Conservation (phyloP, 2,797 vertebrate genomes). For the Diceros bicornis region DNA sequence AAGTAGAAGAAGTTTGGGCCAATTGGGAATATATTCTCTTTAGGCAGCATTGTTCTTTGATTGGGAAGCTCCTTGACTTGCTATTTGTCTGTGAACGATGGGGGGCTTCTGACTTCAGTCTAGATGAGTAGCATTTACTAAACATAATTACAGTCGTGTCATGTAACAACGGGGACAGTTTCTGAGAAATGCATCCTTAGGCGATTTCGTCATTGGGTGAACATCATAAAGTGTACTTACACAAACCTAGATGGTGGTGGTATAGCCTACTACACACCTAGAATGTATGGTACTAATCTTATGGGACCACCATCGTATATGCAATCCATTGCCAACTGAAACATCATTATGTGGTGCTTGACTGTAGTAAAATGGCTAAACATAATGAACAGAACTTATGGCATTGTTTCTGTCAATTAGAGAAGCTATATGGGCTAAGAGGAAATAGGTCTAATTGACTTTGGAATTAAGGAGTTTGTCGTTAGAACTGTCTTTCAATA, state of each 20-base stretch:
- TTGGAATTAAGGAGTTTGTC: not conserved
- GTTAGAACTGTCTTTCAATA: constrained; percentile 5
- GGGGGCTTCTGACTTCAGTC: not conserved
- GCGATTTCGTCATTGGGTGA: too few relatives aligned
- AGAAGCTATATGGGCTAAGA: not conserved
- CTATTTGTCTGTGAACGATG: not conserved
- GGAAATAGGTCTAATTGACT: not conserved
- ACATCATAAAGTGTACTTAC: too few relatives aligned
- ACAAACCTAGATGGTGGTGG: too few relatives aligned
- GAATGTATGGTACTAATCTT: too few relatives aligned
- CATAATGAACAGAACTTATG: not conserved
- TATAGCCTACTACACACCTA: too few relatives aligned
- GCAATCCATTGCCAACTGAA: too few relatives aligned
- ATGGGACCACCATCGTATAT: too few relatives aligned
- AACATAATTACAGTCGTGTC: not conserved
- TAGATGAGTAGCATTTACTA: not conserved
- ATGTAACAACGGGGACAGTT: too few relatives aligned
- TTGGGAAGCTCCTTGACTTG: not conserved
- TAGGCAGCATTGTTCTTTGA: not conserved
- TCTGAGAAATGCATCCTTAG: too few relatives aligned
- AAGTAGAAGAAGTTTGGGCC: not conserved
- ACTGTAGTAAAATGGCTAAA: not conserved
- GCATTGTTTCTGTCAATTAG: not conserved
- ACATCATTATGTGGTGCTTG: too few relatives aligned
- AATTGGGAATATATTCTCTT: not conserved